Evolutionary conservation across 2,113 vertebrate genomes (phyloP).

Genomic region (Percina caprodes): DNA sequence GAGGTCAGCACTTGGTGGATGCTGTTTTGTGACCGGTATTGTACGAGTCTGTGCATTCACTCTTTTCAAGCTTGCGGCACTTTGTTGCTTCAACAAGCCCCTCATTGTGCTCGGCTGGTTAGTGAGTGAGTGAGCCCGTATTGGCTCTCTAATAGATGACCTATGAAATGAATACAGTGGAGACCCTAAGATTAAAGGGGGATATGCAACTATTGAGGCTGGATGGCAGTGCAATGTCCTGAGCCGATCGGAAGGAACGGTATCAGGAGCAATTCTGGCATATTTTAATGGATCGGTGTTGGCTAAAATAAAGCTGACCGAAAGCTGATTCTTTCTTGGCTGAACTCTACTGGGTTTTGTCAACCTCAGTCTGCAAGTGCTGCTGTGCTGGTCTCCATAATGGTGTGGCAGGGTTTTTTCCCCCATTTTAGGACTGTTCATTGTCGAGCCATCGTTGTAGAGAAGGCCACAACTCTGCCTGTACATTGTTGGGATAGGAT

Average conservation of each 20-base stretch:
- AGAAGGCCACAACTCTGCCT: background rate
- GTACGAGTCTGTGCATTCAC: conserved; percentile 5
- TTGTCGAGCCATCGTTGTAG: background rate
- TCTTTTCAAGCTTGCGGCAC: conserved; percentile 23
- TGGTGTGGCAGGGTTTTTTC: background rate
- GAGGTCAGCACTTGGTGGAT: background rate
- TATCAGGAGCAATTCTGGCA: background rate
- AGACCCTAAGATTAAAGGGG: conserved; percentile 16
- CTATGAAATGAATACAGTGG: conserved; percentile 40
- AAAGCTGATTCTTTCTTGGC: background rate
- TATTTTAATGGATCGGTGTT: background rate
- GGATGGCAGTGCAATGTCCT: background rate
- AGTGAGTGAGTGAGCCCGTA: conserved; percentile 63
- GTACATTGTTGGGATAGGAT: no score
- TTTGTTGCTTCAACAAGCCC: conserved; percentile 47
- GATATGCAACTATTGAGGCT: background rate
- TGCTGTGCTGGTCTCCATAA: background rate
- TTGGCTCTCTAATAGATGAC: conserved; percentile 43
- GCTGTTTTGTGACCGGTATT: conserved; percentile 16
- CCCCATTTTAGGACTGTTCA: no score
- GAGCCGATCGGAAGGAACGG: background rate
- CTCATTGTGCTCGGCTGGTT: conserved; percentile 64
- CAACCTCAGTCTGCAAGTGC: background rate
- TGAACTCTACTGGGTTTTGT: background rate
- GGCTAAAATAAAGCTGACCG: background rate